phyloP scores from a whole-genome alignment of 2,888 invertebrate species.

The Drosophila nigricruria region DNA sequence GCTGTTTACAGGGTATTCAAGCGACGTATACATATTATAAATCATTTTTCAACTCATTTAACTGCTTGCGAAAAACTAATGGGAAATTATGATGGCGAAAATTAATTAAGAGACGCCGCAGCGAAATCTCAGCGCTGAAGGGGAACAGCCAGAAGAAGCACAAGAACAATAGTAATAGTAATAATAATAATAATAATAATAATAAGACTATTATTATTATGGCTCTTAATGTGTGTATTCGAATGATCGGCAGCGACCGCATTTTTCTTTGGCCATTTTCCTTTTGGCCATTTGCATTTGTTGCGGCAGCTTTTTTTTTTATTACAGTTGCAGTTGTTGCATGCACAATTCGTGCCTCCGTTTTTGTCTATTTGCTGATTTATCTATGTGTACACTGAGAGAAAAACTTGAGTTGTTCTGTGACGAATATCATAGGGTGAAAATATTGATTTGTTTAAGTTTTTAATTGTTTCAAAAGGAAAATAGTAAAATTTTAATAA shows the following conservation, averaged over 20 bases:
- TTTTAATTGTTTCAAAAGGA: neutral
- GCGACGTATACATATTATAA: constrained; percentile 50
- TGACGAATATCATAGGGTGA: no score
- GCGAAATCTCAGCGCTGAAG: constrained; percentile 35
- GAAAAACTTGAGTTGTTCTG: neutral
- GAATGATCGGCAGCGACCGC: constrained; percentile 44
- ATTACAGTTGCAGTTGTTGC: constrained; percentile 42
- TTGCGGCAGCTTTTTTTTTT: constrained; percentile 33
- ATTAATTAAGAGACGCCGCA: constrained; percentile 66
- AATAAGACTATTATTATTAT: constrained; percentile 28
- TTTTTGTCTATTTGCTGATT: constrained; percentile 20
- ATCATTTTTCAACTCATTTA: constrained; percentile 77
- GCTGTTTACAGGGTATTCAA: constrained; percentile 31
- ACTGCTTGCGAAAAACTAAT: constrained; percentile 62
- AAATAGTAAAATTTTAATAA: neutral
- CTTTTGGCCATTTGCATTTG: constrained; percentile 36
- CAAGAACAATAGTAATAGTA: constrained; percentile 23
- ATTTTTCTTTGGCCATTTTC: constrained; percentile 18
- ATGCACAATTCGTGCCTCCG: constrained; percentile 28
- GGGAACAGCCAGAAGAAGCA: constrained; percentile 13
- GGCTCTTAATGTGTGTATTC: neutral
- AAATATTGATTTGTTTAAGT: neutral
- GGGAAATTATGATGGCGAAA: constrained; percentile 67
- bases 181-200: constrained; percentile 34
- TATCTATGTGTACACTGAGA: neutral